phyloP scores from a whole-genome alignment of 64 coral and sea anemone species.

The Stichodactyla helianthus region DNA sequence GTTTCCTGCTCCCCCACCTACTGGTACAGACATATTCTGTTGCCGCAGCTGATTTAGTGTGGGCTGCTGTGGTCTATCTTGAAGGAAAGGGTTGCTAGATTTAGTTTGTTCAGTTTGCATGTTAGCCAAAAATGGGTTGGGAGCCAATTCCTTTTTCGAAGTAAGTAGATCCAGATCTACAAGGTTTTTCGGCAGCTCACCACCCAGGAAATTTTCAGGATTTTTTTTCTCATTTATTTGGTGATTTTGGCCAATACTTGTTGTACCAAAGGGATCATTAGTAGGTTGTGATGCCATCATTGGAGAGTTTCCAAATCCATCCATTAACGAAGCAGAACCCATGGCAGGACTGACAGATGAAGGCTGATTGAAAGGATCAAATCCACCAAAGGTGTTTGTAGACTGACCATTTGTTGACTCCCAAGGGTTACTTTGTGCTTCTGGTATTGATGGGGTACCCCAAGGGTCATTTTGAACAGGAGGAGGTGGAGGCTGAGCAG shows the following conservation, averaged over 20 bases:
- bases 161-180: constrained; percentile 78
- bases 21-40: not conserved
- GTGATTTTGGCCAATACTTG: constrained; percentile 14
- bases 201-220: constrained; percentile 44
- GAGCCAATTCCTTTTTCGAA: constrained; percentile 35
- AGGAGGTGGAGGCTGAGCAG: constrained; percentile 1
- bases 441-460: constrained; percentile 20
- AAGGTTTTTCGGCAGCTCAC: constrained; percentile 52
- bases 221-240: constrained; percentile 14
- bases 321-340: not conserved
- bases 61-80: constrained; percentile 91
- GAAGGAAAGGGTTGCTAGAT: constrained; percentile 87
- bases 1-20: not conserved
- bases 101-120: constrained; percentile 48
- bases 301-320: not conserved
- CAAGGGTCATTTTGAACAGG: constrained; percentile 40
- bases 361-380: constrained; percentile 25
- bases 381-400: not conserved
- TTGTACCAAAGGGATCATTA: constrained; percentile 26
- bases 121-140: constrained; percentile 70
- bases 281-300: not conserved
- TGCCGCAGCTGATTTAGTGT: constrained; percentile 92
- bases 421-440: constrained; percentile 33
- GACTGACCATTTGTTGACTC: constrained; percentile 24
- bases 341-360: not conserved